phyloP scores from a whole-genome alignment of 2,888 invertebrate species.

The Octonoba sinensis region DNA sequence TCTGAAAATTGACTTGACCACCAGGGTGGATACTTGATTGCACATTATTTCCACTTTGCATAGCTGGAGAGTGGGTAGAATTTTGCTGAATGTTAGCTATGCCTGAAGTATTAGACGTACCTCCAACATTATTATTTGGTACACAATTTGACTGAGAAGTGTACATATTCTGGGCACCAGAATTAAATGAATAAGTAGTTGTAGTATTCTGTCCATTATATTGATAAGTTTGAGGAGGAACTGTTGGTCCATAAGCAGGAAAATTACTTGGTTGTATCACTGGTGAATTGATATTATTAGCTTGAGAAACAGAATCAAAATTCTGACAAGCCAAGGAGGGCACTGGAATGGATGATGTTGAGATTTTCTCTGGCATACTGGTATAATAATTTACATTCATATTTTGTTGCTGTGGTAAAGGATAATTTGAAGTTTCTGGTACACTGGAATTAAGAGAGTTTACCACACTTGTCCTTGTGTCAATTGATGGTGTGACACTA shows the following conservation, averaged over 20 bases:
- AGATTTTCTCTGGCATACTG: too few species aligned
- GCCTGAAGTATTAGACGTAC: background rate
- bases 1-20: background rate
- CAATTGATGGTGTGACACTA: constrained; percentile 51
- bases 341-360: background rate
- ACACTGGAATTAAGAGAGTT: constrained; percentile 17
- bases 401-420: background rate
- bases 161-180: too few species aligned
- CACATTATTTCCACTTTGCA: background rate
- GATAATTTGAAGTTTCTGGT: constrained; percentile 4
- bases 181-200: too few species aligned
- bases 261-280: background rate
- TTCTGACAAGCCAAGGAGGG: background rate
- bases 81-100: constrained; percentile 1
- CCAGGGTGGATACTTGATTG: too few species aligned
- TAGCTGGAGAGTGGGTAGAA: background rate
- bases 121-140: background rate
- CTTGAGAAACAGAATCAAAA: background rate
- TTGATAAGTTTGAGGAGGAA: background rate
- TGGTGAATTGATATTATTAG: too few species aligned
- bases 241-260: background rate
- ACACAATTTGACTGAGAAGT: background rate
- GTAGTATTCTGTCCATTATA: too few species aligned
- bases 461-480: constrained; percentile 42
- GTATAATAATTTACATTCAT: background rate